Evolutionary conservation across 2,888 invertebrate species (phyloP).

Genomic region (Tuta absoluta): DNA sequence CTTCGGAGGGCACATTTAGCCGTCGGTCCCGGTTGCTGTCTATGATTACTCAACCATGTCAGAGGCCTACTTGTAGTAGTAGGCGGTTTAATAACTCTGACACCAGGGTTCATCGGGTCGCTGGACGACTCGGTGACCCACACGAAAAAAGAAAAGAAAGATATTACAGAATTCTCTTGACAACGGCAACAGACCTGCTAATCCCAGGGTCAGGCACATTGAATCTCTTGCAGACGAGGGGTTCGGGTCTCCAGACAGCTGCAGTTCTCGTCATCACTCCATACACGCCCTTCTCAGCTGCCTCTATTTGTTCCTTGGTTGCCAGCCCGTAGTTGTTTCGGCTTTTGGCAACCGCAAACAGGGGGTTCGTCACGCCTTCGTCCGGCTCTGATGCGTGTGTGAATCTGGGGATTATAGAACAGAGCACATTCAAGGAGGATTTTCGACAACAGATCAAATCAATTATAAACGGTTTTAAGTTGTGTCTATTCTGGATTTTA

Average conservation of each 20-base stretch:
- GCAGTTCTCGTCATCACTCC: slow-evolving; percentile 87
- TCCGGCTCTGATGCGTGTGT: slow-evolving; percentile 71
- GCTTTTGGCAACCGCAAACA: slow-evolving; percentile 61
- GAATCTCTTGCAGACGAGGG: slow-evolving; percentile 93
- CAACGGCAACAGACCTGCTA: slow-evolving; percentile 49
- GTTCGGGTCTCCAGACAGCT: slow-evolving; percentile 90
- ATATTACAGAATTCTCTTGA: neutral
- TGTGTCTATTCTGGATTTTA: no score
- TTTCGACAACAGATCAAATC: no score
- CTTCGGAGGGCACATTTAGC: no score
- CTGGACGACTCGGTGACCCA: no score
- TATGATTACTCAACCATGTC: no score
- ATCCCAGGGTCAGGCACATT: slow-evolving; percentile 93
- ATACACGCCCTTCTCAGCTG: slow-evolving; percentile 88
- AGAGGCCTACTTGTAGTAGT: no score
- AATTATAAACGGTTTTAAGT: no score
- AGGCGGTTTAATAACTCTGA: no score
- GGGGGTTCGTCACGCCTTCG: slow-evolving; percentile 59
- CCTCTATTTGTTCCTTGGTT: slow-evolving; percentile 80
- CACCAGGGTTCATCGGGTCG: no score
- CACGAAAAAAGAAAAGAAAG: no score
- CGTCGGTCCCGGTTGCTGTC: no score
- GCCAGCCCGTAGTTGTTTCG: slow-evolving; percentile 54
- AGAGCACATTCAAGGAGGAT: no score
- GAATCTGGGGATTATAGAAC: slow-evolving; percentile 55